These are phyloP conservation scores for Anoplophora glabripennis DNA, from an alignment of 1,140 invertebrate genomes.

Conservation along the genomic window DNA sequence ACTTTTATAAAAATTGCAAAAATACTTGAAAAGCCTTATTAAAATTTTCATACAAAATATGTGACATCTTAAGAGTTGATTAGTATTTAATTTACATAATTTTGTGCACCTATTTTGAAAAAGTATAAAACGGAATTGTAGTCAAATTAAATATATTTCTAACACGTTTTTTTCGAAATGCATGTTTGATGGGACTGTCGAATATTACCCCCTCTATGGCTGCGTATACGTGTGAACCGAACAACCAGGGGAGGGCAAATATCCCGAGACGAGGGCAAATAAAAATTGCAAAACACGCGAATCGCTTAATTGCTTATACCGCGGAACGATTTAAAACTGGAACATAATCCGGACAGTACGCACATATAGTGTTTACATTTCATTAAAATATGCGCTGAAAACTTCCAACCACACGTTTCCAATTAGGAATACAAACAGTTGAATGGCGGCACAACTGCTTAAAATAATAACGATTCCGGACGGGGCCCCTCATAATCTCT, in stretches of 20 bases:
- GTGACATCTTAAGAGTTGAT: too few species aligned
- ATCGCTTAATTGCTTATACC: neutral
- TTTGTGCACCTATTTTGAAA: too few species aligned
- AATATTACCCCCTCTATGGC: too few species aligned
- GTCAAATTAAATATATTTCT: too few species aligned
- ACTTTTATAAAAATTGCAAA: too few species aligned
- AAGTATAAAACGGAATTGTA: too few species aligned
- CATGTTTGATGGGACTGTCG: too few species aligned
- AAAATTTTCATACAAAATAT: too few species aligned
- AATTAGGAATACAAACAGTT: conserved; percentile 44
- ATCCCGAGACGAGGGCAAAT: neutral
- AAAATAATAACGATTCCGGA: conserved; percentile 27
- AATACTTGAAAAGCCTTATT: too few species aligned
- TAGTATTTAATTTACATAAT: too few species aligned
- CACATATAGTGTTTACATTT: conserved; percentile 43
- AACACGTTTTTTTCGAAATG: too few species aligned
- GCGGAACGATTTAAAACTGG: conserved; percentile 36
- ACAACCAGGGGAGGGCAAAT: neutral
- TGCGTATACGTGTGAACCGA: too few species aligned
- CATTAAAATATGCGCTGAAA: conserved; percentile 44
- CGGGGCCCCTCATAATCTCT: conserved; percentile 2
- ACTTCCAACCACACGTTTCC: conserved; percentile 43
- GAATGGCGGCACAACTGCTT: conserved; percentile 27
- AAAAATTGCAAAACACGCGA: conserved; percentile 1
- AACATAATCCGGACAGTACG: conserved; percentile 35